Evolutionary conservation across 2,113 vertebrate species (phyloP).

Genomic region (Syrmaticus mikado): DNA sequence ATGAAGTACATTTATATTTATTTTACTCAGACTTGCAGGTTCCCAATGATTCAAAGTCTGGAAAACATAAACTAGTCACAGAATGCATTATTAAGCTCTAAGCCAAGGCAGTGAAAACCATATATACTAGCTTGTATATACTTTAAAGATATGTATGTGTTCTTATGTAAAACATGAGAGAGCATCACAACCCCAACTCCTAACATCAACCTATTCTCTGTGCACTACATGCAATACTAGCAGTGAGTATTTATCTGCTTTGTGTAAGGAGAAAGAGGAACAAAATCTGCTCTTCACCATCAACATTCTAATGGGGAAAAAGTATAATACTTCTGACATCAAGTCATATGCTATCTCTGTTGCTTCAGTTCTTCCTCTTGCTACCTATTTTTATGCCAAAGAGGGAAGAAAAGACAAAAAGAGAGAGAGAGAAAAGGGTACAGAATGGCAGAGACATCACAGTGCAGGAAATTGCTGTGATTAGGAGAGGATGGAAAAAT

Average conservation of each 20-base stretch:
- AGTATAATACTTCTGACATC: neutral
- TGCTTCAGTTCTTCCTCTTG: neutral
- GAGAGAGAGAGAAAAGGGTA: neutral
- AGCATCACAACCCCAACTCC: neutral
- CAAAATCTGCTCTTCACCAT: neutral
- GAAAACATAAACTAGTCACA: slow-evolving; percentile 46
- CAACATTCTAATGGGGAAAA: neutral
- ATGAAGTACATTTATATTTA: slow-evolving; percentile 61
- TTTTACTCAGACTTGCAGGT: slow-evolving; percentile 41
- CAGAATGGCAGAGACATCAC: neutral
- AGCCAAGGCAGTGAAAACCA: neutral
- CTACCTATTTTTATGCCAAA: neutral
- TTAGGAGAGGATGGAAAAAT: neutral
- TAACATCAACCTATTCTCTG: neutral
- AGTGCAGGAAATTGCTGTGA: neutral
- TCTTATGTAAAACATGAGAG: neutral
- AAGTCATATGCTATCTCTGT: neutral
- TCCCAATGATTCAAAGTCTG: slow-evolving; percentile 51
- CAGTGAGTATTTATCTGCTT: neutral
- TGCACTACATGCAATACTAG: neutral
- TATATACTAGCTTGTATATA: neutral
- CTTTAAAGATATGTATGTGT: neutral
- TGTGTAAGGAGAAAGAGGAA: neutral
- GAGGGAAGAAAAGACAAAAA: neutral
- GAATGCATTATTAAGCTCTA: neutral